phyloP scores from a whole-genome alignment of 2,113 vertebrate species.

The Eleginops maclovinus region DNA sequence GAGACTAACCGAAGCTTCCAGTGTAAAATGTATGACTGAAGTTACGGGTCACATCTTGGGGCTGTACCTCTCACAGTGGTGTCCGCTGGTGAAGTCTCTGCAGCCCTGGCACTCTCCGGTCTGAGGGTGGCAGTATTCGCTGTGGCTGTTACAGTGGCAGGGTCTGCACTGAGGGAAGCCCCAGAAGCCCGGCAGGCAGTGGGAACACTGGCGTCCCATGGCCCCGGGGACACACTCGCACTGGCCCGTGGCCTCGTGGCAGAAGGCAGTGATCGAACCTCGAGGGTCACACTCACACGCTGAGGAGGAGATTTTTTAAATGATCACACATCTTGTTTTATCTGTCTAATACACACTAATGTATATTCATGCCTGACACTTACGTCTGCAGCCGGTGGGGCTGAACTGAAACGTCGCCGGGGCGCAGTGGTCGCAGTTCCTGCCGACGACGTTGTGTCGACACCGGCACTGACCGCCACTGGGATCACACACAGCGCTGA shows the following conservation, averaged over 20 bases:
- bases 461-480: conserved; percentile 94
- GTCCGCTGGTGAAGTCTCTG: conserved; percentile 88
- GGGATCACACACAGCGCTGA: conserved; percentile 90
- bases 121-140: conserved; percentile 87
- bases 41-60: too few species aligned
- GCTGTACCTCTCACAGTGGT: conserved; percentile 90
- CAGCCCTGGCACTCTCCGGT: conserved; percentile 92
- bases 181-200: conserved; percentile 92
- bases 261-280: conserved; percentile 88
- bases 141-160: conserved; percentile 94
- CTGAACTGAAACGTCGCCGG: conserved; percentile 91
- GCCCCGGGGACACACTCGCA: conserved; percentile 90
- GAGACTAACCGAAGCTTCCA: too few species aligned
- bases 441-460: conserved; percentile 89
- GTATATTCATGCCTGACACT: conserved; percentile 21
- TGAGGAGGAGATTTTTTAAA: conserved; percentile 48
- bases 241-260: conserved; percentile 89
- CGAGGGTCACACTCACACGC: conserved; percentile 89
- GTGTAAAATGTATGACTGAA: too few species aligned
- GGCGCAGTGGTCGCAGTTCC: conserved; percentile 90
- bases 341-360: accelerated
- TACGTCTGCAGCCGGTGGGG: conserved; percentile 91
- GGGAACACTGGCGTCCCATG: conserved; percentile 89
- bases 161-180: conserved; percentile 93
- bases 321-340: neutral